phyloP scores from a whole-genome alignment of 2,113 vertebrate genomes.

The Cynoglossus semilaevis region DNA sequence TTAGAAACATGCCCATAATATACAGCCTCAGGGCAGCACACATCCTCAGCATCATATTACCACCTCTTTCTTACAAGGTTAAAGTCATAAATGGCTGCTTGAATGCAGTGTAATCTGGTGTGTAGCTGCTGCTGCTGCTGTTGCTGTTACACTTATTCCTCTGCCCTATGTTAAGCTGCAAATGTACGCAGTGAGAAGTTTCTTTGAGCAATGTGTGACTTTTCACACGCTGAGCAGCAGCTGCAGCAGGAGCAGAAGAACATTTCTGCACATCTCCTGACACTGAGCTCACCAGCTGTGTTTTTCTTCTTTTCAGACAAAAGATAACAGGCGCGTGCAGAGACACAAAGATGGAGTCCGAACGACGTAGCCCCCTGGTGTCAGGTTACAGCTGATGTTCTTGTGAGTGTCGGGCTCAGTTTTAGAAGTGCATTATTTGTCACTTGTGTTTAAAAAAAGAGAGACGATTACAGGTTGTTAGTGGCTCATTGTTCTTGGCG shows the following conservation, averaged over 20 bases:
- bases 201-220: constrained; percentile 48
- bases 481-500: too few species aligned
- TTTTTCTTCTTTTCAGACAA: neutral
- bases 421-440: too few species aligned
- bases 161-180: constrained; percentile 24
- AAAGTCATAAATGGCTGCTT: neutral
- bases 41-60: neutral
- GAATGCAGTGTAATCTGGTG: neutral
- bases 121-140: too few species aligned
- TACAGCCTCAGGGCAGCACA: neutral
- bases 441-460: too few species aligned
- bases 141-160: neutral
- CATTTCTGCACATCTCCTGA: constrained; percentile 4
- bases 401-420: too few species aligned
- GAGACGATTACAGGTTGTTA: too few species aligned
- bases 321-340: neutral
- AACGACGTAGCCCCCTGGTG: too few species aligned
- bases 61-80: neutral
- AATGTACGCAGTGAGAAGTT: constrained; percentile 35
- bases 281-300: neutral
- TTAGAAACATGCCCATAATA: neutral
- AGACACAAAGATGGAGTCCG: too few species aligned
- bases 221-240: constrained; percentile 43
- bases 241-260: constrained; percentile 11
- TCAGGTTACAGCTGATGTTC: too few species aligned